Conservation (phyloP, 30 jellyfish, hydroid and myxozoan species). For the Hydra vulgaris region DNA sequence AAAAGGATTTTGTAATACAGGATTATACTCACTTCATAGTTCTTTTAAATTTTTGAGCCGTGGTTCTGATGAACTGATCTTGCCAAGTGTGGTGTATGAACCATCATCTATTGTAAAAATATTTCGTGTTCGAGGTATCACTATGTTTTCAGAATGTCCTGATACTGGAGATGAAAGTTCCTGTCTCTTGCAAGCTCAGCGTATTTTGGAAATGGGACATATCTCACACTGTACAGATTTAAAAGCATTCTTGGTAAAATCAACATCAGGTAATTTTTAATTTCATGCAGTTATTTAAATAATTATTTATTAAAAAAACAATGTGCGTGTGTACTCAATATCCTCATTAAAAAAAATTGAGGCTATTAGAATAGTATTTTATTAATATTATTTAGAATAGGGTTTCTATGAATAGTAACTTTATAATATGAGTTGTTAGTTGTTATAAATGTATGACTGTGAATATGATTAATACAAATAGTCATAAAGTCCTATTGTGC, state of each 20-base stretch:
- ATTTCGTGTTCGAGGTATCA: conserved; percentile 34
- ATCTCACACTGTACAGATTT: conserved; percentile 59
- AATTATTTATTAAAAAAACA: too few species aligned
- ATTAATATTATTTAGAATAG: too few species aligned
- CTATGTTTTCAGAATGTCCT: conserved; percentile 21
- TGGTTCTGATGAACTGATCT: conserved; percentile 55
- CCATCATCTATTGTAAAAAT: conserved; percentile 23
- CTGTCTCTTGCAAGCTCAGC: conserved; percentile 51
- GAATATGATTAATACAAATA: too few species aligned
- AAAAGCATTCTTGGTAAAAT: conserved; percentile 71
- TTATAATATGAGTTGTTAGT: too few species aligned
- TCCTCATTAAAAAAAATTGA: too few species aligned
- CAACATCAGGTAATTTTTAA: conserved; percentile 23
- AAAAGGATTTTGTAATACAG: conserved; percentile 66
- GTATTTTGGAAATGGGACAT: conserved; percentile 64
- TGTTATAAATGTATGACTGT: too few species aligned
- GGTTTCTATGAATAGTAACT: too few species aligned
- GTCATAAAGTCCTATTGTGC: too few species aligned
- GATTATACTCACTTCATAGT: conserved; percentile 46
- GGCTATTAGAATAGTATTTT: too few species aligned
- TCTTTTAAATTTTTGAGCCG: conserved; percentile 51
- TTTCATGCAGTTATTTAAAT: background rate
- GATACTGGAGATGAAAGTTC: conserved; percentile 21
- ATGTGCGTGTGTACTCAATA: too few species aligned
- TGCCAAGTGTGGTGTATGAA: conserved; percentile 26